Evolutionary conservation across 2,113 vertebrate species (phyloP).

Genomic region (Oryzias curvinotus): DNA sequence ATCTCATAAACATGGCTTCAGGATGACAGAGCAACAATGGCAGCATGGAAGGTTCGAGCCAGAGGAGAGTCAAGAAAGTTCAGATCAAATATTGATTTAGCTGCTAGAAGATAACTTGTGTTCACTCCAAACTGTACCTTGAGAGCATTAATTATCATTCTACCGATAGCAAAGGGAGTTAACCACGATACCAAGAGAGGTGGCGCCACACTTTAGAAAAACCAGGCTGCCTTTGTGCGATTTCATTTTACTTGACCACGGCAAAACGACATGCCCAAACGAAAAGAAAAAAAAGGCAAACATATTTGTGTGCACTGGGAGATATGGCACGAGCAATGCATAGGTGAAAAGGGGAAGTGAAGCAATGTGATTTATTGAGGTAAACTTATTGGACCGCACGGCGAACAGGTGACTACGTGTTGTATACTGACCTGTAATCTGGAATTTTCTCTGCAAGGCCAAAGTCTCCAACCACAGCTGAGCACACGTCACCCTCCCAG

Average conservation of each 20-base stretch:
- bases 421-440: constrained; percentile 82
- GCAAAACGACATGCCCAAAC: neutral
- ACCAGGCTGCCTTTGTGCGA: constrained; percentile 11
- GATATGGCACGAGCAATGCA: constrained; percentile 5
- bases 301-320: constrained; percentile 3
- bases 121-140: neutral
- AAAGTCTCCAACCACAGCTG: constrained; percentile 93
- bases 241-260: constrained; percentile 4
- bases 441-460: constrained; percentile 97
- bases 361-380: constrained; percentile 40
- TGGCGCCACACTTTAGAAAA: constrained; percentile 19
- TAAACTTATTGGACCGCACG: constrained; percentile 38
- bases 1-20: constrained; percentile 34
- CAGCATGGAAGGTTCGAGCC: neutral
- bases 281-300: neutral
- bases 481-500: constrained; percentile 83
- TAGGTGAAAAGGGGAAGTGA: neutral
- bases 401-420: constrained; percentile 2
- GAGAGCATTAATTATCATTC: constrained; percentile 16
- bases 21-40: neutral
- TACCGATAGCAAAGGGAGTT: neutral
- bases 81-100: constrained; percentile 15
- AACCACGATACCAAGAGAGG: constrained; percentile 1
- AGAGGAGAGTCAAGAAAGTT: neutral
- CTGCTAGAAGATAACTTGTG: constrained; percentile 1